These are phyloP conservation scores for Eustalomyia histrio DNA, from an alignment of 2,888 invertebrate genomes.

Conservation along the genomic window DNA sequence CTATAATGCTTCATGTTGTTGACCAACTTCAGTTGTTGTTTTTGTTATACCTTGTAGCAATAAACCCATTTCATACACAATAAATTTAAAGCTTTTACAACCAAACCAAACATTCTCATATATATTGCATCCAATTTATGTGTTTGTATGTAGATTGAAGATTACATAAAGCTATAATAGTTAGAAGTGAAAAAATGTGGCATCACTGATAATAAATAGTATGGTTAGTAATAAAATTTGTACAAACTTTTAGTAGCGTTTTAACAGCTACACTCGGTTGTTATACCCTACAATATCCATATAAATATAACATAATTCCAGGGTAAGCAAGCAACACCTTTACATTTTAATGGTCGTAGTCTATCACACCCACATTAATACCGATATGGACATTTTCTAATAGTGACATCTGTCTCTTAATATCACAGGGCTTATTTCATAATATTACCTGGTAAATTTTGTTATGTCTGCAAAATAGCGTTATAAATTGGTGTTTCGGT, in stretches of 20 bases:
- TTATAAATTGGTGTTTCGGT: too few species aligned
- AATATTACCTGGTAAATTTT: too few species aligned
- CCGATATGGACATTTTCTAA: too few species aligned
- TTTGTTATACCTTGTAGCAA: slow-evolving; percentile 21
- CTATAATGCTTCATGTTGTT: slow-evolving; percentile 8
- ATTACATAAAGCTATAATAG: neutral
- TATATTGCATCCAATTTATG: neutral
- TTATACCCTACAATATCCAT: neutral
- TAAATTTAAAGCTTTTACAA: slow-evolving; percentile 9
- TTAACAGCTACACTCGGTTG: neutral
- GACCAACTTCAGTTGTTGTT: slow-evolving; percentile 16
- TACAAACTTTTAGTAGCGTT: neutral
- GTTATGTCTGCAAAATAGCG: too few species aligned
- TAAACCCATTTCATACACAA: slow-evolving; percentile 26
- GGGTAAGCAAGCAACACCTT: too few species aligned
- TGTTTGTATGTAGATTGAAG: slow-evolving; percentile 1
- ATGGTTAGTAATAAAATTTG: neutral
- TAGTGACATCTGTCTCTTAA: too few species aligned
- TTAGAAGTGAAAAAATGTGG: neutral
- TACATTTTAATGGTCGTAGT: too few species aligned
- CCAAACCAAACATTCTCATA: slow-evolving; percentile 6
- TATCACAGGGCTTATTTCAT: too few species aligned
- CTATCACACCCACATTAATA: too few species aligned
- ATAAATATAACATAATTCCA: too few species aligned
- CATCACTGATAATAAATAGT: neutral